These are phyloP conservation scores for Heteromormyrus szaboi DNA, from an alignment of 2,797 vertebrate genomes.

Conservation along the genomic window DNA sequence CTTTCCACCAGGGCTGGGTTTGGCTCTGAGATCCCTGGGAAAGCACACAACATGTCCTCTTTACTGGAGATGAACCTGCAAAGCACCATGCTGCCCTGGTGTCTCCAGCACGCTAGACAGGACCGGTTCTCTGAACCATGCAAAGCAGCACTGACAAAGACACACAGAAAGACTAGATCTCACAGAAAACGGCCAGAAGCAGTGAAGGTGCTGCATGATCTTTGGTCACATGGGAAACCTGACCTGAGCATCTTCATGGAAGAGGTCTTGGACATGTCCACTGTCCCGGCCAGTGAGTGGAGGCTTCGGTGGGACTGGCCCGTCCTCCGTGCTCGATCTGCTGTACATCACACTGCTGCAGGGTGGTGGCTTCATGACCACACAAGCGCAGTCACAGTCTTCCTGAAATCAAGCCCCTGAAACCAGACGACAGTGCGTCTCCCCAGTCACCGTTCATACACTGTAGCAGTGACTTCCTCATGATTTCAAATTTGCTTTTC, in stretches of 20 bases:
- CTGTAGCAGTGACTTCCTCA: not conserved
- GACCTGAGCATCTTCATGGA: constrained; percentile 91
- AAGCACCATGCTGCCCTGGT: not conserved
- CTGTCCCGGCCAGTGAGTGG: constrained; percentile 24
- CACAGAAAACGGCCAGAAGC: not conserved
- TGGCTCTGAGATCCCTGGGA: constrained; percentile 57
- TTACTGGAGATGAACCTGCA: not conserved
- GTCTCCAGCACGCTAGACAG: not conserved
- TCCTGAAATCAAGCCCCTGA: not conserved
- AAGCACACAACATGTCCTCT: not conserved
- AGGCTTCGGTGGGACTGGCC: constrained; percentile 14
- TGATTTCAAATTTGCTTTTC: not conserved
- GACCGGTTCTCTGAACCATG: not conserved
- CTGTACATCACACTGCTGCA: constrained; percentile 34
- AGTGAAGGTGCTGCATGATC: not conserved
- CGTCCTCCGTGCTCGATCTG: constrained; percentile 23
- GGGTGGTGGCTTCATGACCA: constrained; percentile 41
- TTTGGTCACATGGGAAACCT: not conserved
- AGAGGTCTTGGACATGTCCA: constrained; percentile 74
- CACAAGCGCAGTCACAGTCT: constrained; percentile 11
- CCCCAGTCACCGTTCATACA: not conserved
- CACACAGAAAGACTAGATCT: not conserved
- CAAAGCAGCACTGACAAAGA: not conserved
- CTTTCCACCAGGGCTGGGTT: constrained; percentile 89
- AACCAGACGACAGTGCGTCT: not conserved